These are phyloP conservation scores for Typhlomys cinereus DNA, from an alignment of 2,113 vertebrate genomes.

Conservation along the genomic window DNA sequence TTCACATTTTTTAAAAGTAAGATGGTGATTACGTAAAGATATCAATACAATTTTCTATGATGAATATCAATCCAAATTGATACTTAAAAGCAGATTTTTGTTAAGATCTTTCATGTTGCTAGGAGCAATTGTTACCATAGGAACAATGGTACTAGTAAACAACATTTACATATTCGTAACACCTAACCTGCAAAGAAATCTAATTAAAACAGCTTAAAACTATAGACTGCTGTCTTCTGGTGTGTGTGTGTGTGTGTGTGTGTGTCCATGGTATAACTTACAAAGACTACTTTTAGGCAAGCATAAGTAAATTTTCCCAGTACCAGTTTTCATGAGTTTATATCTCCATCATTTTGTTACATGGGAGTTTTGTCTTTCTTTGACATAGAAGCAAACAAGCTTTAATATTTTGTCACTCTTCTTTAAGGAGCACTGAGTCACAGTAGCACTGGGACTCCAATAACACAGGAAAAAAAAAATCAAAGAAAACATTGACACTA, in stretches of 20 bases:
- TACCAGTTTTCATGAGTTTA: constrained; percentile 12
- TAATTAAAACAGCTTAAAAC: constrained; percentile 63
- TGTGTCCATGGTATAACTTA: not conserved
- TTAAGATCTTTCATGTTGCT: constrained; percentile 66
- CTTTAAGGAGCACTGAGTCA: constrained; percentile 38
- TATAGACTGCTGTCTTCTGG: not conserved
- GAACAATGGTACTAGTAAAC: constrained; percentile 53
- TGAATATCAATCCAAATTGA: constrained; percentile 34
- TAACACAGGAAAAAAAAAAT: constrained; percentile 42
- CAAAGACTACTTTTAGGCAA: constrained; percentile 24
- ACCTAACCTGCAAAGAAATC: constrained; percentile 47
- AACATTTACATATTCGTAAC: not conserved
- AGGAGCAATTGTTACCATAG: constrained; percentile 73
- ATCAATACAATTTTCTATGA: constrained; percentile 26
- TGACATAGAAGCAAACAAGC: not conserved
- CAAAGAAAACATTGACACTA: not conserved
- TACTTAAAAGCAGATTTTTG: constrained; percentile 63
- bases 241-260: not conserved
- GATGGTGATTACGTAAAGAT: not conserved
- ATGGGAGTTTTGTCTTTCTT: constrained; percentile 47
- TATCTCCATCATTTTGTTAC: not conserved
- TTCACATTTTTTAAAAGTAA: not conserved
- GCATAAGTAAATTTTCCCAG: constrained; percentile 20
- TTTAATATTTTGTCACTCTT: constrained; percentile 50
- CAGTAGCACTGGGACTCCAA: not conserved